phyloP scores from a whole-genome alignment of 2,113 vertebrate genomes.

The Apistogramma diplotaenia region DNA sequence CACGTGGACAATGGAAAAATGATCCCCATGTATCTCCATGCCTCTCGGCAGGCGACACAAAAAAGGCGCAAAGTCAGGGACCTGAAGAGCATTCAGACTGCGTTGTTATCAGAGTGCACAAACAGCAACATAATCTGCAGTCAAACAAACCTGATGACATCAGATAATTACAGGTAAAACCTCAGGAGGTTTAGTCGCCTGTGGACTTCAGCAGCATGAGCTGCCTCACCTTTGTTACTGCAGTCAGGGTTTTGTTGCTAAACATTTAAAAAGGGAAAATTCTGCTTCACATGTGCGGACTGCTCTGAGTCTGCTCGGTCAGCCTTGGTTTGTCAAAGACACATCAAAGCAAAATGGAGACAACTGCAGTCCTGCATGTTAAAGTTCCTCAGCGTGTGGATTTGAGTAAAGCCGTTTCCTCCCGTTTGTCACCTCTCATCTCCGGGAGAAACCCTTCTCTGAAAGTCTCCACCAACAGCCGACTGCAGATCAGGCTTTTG shows the following conservation, averaged over 20 bases:
- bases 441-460: not conserved
- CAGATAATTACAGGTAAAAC: conserved; percentile 4
- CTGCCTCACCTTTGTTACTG: not conserved
- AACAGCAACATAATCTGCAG: conserved; percentile 3
- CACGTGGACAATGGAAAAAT: too few relatives aligned
- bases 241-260: not conserved
- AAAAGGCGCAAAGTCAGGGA: not conserved
- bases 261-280: not conserved
- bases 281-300: not conserved
- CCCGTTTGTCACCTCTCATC: not conserved
- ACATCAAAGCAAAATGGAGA: not conserved
- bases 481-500: not conserved
- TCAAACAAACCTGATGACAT: conserved; percentile 6
- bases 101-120: not conserved
- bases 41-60: too few relatives aligned
- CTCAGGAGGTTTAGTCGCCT: conserved; percentile 1
- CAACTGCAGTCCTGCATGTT: not conserved
- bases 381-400: conserved; percentile 9
- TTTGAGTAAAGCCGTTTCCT: not conserved
- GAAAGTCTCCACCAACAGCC: not conserved
- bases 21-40: too few relatives aligned
- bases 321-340: not conserved
- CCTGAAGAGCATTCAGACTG: not conserved
- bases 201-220: not conserved
- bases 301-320: not conserved